Evolutionary conservation across 2,888 invertebrate species (phyloP).

Genomic region (Trichogramma evanescens): DNA sequence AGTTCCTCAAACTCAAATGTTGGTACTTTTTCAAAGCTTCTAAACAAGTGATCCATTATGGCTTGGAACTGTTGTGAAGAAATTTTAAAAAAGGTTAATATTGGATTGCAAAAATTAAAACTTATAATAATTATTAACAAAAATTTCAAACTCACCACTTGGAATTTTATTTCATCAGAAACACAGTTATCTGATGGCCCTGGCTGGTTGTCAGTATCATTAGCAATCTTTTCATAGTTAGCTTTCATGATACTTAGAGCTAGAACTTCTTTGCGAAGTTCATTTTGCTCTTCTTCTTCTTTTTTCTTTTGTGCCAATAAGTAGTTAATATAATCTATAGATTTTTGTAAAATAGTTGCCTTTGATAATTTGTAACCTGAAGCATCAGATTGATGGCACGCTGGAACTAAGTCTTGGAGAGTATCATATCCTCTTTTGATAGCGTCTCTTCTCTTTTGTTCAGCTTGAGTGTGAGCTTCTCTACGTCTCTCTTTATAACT

Average conservation of each 20-base stretch:
- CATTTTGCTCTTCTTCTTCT: slow-evolving; percentile 89
- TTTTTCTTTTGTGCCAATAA: slow-evolving; percentile 85
- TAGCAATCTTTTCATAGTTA: slow-evolving; percentile 93
- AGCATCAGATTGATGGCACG: slow-evolving; percentile 86
- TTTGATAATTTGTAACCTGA: slow-evolving; percentile 93
- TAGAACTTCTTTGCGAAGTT: slow-evolving; percentile 82
- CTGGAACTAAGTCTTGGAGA: slow-evolving; percentile 85
- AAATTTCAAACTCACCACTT: slow-evolving; percentile 67
- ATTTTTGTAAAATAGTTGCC: slow-evolving; percentile 90
- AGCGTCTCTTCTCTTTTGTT: slow-evolving; percentile 92
- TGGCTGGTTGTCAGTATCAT: slow-evolving; percentile 87
- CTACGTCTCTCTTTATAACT: slow-evolving; percentile 89
- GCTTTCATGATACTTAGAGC: slow-evolving; percentile 75
- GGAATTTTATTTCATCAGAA: slow-evolving; percentile 92
- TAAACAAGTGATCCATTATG: slow-evolving; percentile 89
- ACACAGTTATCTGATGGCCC: slow-evolving; percentile 82
- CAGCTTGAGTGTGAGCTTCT: slow-evolving; percentile 94
- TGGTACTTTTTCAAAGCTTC: slow-evolving; percentile 82
- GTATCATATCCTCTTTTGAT: slow-evolving; percentile 96
- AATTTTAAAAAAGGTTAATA: slow-evolving; percentile 1
- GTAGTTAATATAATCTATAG: slow-evolving; percentile 88
- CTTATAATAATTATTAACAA: neutral
- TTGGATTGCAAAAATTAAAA: neutral
- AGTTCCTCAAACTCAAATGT: slow-evolving; percentile 88
- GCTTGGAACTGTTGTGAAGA: slow-evolving; percentile 69